A percentile compares a stretch with the other conserved stretches of the same genome.
These are phyloP conservation scores for Tricholaema leucomelas DNA, from an alignment of 2,113 vertebrate genomes.

Conservation along the genomic window DNA sequence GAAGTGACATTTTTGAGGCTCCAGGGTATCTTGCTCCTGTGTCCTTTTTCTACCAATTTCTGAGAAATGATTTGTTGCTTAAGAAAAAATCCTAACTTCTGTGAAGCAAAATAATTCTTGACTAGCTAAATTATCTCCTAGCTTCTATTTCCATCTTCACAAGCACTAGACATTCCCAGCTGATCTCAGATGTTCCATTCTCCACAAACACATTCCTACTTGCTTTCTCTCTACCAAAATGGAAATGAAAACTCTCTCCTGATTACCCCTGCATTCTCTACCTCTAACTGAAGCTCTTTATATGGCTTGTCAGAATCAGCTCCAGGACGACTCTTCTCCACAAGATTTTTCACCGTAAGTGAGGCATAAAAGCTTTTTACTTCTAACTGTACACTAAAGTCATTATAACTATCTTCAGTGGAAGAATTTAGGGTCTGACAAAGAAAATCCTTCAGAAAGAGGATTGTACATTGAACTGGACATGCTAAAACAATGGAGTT, in stretches of 20 bases:
- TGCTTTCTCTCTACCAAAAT: background rate
- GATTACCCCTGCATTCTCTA: background rate
- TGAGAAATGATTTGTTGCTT: background rate
- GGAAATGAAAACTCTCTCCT: background rate
- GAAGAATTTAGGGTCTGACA: background rate
- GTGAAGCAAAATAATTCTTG: background rate
- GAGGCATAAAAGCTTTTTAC: background rate
- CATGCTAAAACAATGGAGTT: rapidly evolving
- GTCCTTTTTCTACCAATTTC: background rate
- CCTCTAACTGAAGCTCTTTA: background rate
- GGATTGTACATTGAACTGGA: background rate
- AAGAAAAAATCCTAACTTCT: background rate
- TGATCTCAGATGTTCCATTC: background rate
- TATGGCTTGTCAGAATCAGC: background rate
- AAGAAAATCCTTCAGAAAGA: background rate
- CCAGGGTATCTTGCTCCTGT: background rate
- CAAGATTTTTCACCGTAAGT: background rate
- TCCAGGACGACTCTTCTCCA: background rate
- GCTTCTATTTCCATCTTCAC: background rate
- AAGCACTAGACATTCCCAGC: background rate
- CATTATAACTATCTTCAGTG: background rate
- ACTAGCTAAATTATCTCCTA: background rate
- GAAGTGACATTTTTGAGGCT: background rate
- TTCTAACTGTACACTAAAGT: background rate
- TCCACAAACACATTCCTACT: background rate